Base-by-base conservation (phyloP, 1,140 invertebrate species). In the Hirudo medicinalis region DNA sequence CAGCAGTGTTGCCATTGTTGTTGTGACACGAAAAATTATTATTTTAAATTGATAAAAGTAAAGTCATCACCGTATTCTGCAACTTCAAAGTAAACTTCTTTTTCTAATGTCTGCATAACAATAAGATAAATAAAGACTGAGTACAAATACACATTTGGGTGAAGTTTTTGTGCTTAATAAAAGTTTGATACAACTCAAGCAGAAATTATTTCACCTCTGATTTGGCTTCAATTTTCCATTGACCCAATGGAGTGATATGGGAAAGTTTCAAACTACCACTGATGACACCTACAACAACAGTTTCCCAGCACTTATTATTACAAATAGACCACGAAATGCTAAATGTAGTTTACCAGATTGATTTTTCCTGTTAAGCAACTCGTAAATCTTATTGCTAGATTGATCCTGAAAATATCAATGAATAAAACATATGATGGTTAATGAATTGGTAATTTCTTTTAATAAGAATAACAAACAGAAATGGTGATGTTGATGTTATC, bases 401-500 rank as follows among this genome's bases (percentile, higher is more conserved):
- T 63, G 57, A 11, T 63, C 57, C 57, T 54, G 43, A 22, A 66
- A 13, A 19, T 36, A 27, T 19, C 55, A 43, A 9, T 27, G 49
- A 29, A 27, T 20, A 27, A 54, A n/a, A 72, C 29, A 13, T 22
- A 11, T 63, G 57, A 25, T 13, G 22, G 0, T 63, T 22, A 13
- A 63, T 11, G 11, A 25, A 63, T 63, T 1, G 9, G 29, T n/a
- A 32, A 63, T 13, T 13, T 20, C 9, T 11, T 63, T 63, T 15
- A 15, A 22, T 63, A 19, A 63, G 15, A 63, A 63, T 25, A 3
- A 25, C 29, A 22, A 54, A 74, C 73, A 54, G 20, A 73, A 40
- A 74, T 43, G 29, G 32, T 57, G 27, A 74, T 73, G 68, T 70
- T 70, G 54, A 74, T n/a, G 2, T 63, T 22, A 17, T 60, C 66